Percentiles rank a stretch among this genome's conserved stretches.
These are phyloP conservation scores for Caenorhabditis drosophilae DNA, from an alignment of 2,888 invertebrate genomes.

Conservation along the genomic window DNA sequence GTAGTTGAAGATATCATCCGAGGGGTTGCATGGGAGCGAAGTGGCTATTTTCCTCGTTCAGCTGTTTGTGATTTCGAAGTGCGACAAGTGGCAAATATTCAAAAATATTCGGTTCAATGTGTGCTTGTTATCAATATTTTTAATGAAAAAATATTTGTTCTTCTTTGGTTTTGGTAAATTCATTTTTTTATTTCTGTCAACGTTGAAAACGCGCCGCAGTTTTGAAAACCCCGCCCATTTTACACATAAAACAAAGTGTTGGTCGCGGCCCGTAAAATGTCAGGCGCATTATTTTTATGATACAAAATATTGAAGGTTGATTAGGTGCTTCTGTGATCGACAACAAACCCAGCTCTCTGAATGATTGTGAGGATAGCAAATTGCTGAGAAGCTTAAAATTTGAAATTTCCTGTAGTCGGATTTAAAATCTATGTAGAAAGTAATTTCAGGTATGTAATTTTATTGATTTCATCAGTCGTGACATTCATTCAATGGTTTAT, in stretches of 20 bases:
- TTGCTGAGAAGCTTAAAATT: slow-evolving; percentile 33
- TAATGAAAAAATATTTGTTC: slow-evolving; percentile 68
- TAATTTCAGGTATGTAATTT: slow-evolving; percentile 59
- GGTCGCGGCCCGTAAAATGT: slow-evolving; percentile 23
- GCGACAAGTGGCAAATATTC: slow-evolving; percentile 68
- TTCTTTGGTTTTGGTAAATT: slow-evolving; percentile 64
- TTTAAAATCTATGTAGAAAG: too few relatives aligned
- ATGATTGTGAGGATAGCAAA: slow-evolving; percentile 39
- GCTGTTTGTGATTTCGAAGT: slow-evolving; percentile 68
- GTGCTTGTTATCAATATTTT: slow-evolving; percentile 69
- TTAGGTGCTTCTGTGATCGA: slow-evolving; percentile 38
- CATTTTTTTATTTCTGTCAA: background rate
- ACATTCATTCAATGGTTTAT: slow-evolving; percentile 64
- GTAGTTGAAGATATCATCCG: slow-evolving; percentile 59
- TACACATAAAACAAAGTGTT: slow-evolving; percentile 12
- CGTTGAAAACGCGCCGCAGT: background rate
- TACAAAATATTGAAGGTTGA: background rate
- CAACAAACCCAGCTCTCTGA: slow-evolving; percentile 49
- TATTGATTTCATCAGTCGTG: slow-evolving; percentile 53
- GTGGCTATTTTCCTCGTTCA: slow-evolving; percentile 59
- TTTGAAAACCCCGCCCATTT: slow-evolving; percentile 15
- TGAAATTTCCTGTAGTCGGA: background rate
- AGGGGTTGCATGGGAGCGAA: slow-evolving; percentile 63
- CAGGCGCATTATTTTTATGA: slow-evolving; percentile 15
- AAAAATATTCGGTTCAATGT: slow-evolving; percentile 68